Percentiles rank a stretch among this genome's conserved stretches.
Conservation (phyloP, 2,113 vertebrate genomes). For the Boulengeromyrus knoepffleri region DNA sequence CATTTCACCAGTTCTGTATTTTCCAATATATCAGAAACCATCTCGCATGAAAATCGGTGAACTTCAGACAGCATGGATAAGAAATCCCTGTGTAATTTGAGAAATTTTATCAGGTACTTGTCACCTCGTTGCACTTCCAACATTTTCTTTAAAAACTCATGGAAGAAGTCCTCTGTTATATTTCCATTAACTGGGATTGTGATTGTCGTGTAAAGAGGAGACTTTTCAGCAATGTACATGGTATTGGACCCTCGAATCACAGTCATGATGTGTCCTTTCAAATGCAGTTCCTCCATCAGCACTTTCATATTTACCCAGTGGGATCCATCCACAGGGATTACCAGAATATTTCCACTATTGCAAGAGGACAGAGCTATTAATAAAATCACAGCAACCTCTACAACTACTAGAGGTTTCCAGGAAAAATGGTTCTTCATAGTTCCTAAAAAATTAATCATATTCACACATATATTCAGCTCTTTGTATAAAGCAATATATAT, state of each 20-base stretch:
- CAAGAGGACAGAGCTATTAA: conserved; percentile 2
- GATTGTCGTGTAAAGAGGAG: conserved; percentile 15
- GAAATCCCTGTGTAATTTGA: background rate
- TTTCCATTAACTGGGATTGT: background rate
- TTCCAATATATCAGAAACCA: conserved; percentile 22
- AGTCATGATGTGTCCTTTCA: conserved; percentile 39
- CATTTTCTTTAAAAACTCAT: conserved; percentile 16
- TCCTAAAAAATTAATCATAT: background rate
- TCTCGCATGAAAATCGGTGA: background rate
- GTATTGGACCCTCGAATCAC: conserved; percentile 37
- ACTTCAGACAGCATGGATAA: background rate
- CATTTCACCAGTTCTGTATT: background rate
- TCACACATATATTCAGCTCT: background rate
- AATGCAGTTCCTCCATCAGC: conserved; percentile 46
- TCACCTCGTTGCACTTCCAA: conserved; percentile 16
- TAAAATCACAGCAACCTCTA: background rate
- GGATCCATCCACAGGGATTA: conserved; percentile 56
- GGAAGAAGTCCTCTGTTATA: conserved; percentile 27
- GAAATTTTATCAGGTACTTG: background rate
- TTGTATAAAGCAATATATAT: background rate
- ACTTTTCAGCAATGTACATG: background rate
- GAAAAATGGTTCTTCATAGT: background rate
- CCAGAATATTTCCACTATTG: conserved; percentile 44
- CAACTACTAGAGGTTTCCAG: background rate
- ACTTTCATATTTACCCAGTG: conserved; percentile 64